Percentiles rank a stretch among this genome's conserved stretches.
These are phyloP conservation scores for Drosophila seguyi DNA, from an alignment of 1,140 invertebrate species.

Conservation along the genomic window DNA sequence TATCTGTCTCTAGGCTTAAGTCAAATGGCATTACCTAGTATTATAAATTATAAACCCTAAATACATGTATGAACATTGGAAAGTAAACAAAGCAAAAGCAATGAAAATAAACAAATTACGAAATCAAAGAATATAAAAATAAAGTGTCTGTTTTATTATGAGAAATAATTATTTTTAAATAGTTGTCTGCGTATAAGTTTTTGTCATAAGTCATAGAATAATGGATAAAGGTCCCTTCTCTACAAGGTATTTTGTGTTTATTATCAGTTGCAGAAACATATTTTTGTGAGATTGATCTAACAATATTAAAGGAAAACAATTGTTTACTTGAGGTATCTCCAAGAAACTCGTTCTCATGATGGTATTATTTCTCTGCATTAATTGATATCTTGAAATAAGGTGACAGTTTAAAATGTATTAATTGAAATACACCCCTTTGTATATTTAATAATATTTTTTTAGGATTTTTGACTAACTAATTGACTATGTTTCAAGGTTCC, in stretches of 20 bases:
- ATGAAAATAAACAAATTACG: constrained; percentile 73
- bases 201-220: no score
- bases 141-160: background rate
- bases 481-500: background rate
- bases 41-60: constrained; percentile 71
- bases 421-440: background rate
- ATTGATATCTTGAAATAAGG: background rate
- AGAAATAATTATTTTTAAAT: no score
- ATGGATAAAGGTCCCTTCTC: no score
- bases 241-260: no score
- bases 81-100: constrained; percentile 49
- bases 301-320: no score
- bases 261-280: no score
- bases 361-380: no score
- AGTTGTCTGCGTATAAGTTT: no score
- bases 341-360: no score
- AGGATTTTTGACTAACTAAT: background rate
- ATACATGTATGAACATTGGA: constrained; percentile 57
- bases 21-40: constrained; percentile 74
- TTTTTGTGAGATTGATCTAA: no score
- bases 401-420: background rate
- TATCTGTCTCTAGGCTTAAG: constrained; percentile 67
- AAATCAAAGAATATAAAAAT: constrained; percentile 60
- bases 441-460: background rate
- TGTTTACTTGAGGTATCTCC: no score